Conservation (phyloP, 2,888 invertebrate species). For the Cancer borealis region DNA sequence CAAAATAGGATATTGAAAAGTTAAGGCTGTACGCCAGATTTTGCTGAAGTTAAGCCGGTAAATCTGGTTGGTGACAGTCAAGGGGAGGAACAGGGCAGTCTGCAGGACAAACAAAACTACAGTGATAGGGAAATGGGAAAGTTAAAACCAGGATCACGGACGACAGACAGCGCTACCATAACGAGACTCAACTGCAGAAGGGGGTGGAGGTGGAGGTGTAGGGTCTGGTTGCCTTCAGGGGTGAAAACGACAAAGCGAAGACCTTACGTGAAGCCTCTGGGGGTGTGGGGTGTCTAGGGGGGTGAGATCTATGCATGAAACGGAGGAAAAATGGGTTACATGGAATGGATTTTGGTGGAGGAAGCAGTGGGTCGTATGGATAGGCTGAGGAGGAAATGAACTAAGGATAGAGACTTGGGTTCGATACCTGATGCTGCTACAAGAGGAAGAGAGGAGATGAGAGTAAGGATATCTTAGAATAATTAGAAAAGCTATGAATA, state of each 20-base stretch:
- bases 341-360: background rate
- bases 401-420: background rate
- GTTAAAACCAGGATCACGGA: constrained; percentile 24
- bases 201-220: background rate
- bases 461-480: background rate
- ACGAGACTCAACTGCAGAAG: constrained; percentile 2
- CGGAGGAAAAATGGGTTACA: background rate
- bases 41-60: constrained; percentile 37
- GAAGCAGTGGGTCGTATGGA: background rate
- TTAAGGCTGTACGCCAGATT: constrained; percentile 34
- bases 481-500: too few relatives aligned
- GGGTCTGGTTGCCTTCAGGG: background rate
- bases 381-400: background rate
- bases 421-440: too few relatives aligned
- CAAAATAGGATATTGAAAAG: constrained; percentile 40
- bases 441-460: background rate
- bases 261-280: background rate
- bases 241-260: constrained; percentile 9
- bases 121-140: constrained; percentile 23
- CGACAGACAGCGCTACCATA: background rate
- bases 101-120: constrained; percentile 37
- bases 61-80: constrained; percentile 40
- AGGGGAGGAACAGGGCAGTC: constrained; percentile 24
- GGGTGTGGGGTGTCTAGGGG: background rate
- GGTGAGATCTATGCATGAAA: background rate